Evolutionary conservation across 2,797 vertebrate genomes (phyloP), one percentile per base, ranked within the genome.

Genomic region (Danio aesculapii): DNA sequence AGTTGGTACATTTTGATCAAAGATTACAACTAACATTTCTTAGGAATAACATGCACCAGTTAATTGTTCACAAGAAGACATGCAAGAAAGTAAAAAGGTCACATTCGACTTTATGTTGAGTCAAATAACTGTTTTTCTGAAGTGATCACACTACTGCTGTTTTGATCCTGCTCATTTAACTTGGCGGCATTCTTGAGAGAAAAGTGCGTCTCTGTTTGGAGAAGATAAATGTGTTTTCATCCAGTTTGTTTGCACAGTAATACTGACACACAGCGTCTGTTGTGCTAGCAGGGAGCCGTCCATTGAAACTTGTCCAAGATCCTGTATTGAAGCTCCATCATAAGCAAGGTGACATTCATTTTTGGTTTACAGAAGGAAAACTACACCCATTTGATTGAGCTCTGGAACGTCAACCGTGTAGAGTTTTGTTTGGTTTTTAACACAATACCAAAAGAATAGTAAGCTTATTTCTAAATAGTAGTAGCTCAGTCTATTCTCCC

Each of bases 241-340:
- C 11, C 43, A 41, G 11, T n/a, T 66, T 79, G 75, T 82, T 78
- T 78, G 70, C 69, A 75, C 57, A 58, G 16, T 57, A 77, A 72
- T 81, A 58, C 52, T 17, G 44, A 64, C 62, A 72, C 41, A 59
- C 7, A 43, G 16, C 46, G 44, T 12, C 69, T 75, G 79, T 82
- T 82, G 70, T 75, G 64, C 46, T 50, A 81, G 69, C 68, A 63
- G 43, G 69, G 63, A 71, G 52, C 39, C 1, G 5, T 59, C 16
- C 19, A 50, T 39, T 62, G 53, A 52, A 53, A 19, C 79, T 30
- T 43, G 19, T 77, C 75, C 63, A 77, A 69, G 52, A 77, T 77
- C 75, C 19, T 57, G 55, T 49, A 12, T 17, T 58, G 67, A 50
- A 73, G 58, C 43, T 77, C 55, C 47, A 64, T 72, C 19, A 69